phyloP scores from a whole-genome alignment of 2,888 invertebrate species.

The Caradrina clavipalpis region DNA sequence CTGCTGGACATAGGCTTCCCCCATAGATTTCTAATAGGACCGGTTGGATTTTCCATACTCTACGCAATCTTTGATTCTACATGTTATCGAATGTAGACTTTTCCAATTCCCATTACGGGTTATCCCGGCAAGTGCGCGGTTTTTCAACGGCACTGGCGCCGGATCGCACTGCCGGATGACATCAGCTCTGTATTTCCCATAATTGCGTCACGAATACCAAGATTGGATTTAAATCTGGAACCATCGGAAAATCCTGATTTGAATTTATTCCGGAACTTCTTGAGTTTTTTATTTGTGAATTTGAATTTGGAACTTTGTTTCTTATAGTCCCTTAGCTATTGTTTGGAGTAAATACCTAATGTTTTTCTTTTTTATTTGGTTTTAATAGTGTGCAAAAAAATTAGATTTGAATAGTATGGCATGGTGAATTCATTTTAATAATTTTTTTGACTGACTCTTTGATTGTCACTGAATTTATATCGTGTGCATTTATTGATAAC shows the following conservation, averaged over 20 bases:
- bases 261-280: not conserved
- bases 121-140: conserved; percentile 18
- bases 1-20: no score
- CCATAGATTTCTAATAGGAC: no score
- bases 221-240: not conserved
- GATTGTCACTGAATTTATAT: no score
- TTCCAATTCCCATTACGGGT: conserved; percentile 29
- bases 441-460: not conserved
- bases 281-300: no score
- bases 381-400: no score
- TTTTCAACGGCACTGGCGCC: conserved; percentile 13
- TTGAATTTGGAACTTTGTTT: not conserved
- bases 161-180: conserved; percentile 7
- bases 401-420: not conserved
- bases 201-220: conserved; percentile 1
- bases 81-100: conserved; percentile 29
- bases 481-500: not conserved
- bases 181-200: conserved; percentile 22
- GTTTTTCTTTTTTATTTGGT: no score
- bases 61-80: conserved; percentile 14
- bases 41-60: no score
- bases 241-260: conserved; percentile 10
- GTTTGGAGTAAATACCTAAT: not conserved
- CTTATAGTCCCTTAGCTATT: not conserved
- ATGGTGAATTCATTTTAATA: not conserved